These are phyloP conservation scores for Melieria omissa DNA, from an alignment of 2,888 invertebrate species.

Conservation along the genomic window DNA sequence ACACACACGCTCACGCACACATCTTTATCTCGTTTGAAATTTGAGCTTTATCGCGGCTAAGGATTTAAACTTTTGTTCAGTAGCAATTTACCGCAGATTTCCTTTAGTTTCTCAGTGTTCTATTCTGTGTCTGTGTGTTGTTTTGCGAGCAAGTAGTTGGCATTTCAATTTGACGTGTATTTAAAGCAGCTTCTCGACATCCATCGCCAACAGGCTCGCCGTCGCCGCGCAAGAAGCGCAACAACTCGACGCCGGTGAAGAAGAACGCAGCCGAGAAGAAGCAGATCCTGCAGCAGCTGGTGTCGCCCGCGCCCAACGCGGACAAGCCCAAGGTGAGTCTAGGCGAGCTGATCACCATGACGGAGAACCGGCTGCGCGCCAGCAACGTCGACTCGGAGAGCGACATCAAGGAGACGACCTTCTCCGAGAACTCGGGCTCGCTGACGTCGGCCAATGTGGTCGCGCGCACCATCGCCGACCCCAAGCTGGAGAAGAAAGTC, in stretches of 20 bases:
- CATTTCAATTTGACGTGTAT: no score
- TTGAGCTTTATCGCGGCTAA: no score
- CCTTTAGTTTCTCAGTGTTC: no score
- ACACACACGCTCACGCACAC: no score
- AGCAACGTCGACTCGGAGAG: slow-evolving; percentile 68
- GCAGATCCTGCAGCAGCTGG: slow-evolving; percentile 81
- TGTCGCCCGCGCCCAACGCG: slow-evolving; percentile 75
- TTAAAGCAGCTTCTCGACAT: no score
- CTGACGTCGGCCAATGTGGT: slow-evolving; percentile 68
- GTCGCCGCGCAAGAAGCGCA: slow-evolving; percentile 81
- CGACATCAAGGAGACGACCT: slow-evolving; percentile 73
- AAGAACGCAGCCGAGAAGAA: slow-evolving; percentile 82
- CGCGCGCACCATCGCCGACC: slow-evolving; percentile 71
- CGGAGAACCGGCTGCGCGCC: slow-evolving; percentile 71
- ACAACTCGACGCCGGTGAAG: slow-evolving; percentile 82
- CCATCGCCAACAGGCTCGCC: slow-evolving; percentile 72
- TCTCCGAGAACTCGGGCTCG: slow-evolving; percentile 68
- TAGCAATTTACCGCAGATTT: no score
- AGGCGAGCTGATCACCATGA: slow-evolving; percentile 80
- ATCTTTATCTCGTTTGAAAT: no score
- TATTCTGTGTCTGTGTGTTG: no score
- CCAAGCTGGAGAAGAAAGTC: slow-evolving; percentile 81
- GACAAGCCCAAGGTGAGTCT: slow-evolving; percentile 70
- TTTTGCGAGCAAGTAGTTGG: no score
- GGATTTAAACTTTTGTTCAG: no score